Evolutionary conservation across 2,797 vertebrate genomes (phyloP), one percentile per base, ranked within the genome.

Genomic region (Rhinichthys osculus): DNA sequence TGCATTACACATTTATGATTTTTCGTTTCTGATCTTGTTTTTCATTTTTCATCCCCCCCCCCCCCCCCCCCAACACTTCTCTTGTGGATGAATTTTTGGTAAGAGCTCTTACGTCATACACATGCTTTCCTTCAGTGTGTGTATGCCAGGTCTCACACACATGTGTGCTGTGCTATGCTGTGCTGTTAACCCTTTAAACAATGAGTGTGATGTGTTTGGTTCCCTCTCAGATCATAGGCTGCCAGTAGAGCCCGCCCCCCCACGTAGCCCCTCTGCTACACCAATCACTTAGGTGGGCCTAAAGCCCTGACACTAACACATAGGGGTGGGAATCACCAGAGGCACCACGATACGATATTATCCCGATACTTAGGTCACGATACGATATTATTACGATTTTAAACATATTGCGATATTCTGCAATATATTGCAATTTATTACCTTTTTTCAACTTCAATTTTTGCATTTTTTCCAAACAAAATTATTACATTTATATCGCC

Each of bases 71-170:
- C 52, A 67, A 67, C 64, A 66, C 64, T 77, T 69, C 67, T 73
- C n/a, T 44, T 78, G 62, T 67, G 84, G 84, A 88, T 84, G 73
- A 57, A 77, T 64, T 82, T 62, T 83, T 74, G 81, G 84, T 85
- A 89, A 89, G 87, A 81, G 62, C 54, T 73, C n/a, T 54, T 42
- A 72, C 7, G 14, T 72, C 52, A 27, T 27, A 42, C 47, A 35
- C n/a, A 47, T 17, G 3, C 52, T 66, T 21, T 76, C 44, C 14
- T 27, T 4, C 19, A 14, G 27, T 3, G 42, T 82, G 44, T 81
- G 52, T 81, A 16, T 82, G 54, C 17, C 21, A 11, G 27, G 30
- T 76, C 59, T 17, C 66, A 57, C 47, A 72, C 64, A 47, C 27
- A 42, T 10, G 6, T 78, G 80, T 82, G 71, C 14, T 78, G 72